These are phyloP conservation scores for Odontamblyopus lacepedii DNA, from an alignment of 2,797 vertebrate species.

Conservation along the genomic window DNA sequence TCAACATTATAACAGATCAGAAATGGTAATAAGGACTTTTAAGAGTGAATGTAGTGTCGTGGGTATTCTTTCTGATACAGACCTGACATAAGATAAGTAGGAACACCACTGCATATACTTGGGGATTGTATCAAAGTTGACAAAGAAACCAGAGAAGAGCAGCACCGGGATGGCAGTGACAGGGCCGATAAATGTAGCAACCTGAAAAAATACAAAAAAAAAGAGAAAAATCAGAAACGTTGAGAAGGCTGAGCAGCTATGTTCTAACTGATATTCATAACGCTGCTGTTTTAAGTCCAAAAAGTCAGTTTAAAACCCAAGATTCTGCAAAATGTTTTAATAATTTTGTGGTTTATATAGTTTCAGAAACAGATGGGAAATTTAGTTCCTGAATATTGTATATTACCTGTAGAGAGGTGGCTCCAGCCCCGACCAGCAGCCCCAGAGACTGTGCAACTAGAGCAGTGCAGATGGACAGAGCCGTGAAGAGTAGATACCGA, in stretches of 20 bases:
- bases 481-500: constrained; percentile 92
- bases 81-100: constrained; percentile 96
- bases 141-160: constrained; percentile 96
- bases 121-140: constrained; percentile 97
- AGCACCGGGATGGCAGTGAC: constrained; percentile 94
- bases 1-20: too few relatives aligned
- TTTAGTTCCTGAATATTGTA: neutral
- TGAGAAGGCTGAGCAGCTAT: too few relatives aligned
- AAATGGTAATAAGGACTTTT: too few relatives aligned
- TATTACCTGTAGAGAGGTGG: constrained; percentile 89
- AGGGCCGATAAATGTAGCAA: constrained; percentile 93
- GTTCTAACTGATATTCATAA: too few relatives aligned
- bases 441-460: constrained; percentile 96
- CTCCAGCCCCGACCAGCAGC: constrained; percentile 93
- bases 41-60: neutral
- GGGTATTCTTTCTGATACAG: constrained; percentile 22
- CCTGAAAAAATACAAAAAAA: constrained; percentile 65
- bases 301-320: too few relatives aligned
- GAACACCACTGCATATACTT: constrained; percentile 98
- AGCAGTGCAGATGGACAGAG: constrained; percentile 88
- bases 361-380: too few relatives aligned
- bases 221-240: too few relatives aligned
- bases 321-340: too few relatives aligned
- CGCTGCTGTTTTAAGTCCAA: too few relatives aligned
- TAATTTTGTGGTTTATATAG: too few relatives aligned